Conservation (phyloP, 1,140 invertebrate genomes). For the Zaprionus tsacasi region DNA sequence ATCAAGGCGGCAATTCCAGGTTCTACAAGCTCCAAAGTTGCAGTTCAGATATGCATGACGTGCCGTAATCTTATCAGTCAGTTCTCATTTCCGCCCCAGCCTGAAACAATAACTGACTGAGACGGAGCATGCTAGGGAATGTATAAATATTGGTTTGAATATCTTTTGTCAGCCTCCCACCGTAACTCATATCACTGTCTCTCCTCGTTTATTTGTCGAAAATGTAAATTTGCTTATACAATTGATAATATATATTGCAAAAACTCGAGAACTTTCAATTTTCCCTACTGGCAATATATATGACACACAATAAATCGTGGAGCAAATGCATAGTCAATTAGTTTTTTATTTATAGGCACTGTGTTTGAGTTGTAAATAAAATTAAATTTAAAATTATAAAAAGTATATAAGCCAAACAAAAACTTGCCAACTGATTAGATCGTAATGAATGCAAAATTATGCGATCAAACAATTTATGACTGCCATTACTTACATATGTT, state of each 20-base stretch:
- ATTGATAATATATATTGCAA: background rate
- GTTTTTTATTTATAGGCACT: conserved; percentile 26
- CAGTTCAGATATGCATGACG: conserved; percentile 13
- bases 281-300: conserved; percentile 13
- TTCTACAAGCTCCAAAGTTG: conserved; percentile 6
- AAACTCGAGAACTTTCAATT: background rate
- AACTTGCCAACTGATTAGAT: conserved; percentile 8
- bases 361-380: conserved; percentile 16
- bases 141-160: conserved; percentile 34
- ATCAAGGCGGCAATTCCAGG: conserved; percentile 18
- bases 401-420: background rate
- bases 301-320: conserved; percentile 25
- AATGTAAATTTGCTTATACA: conserved; percentile 36
- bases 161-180: conserved; percentile 24
- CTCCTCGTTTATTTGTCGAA: conserved; percentile 2
- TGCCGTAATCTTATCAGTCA: conserved; percentile 38
- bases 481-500: conserved; percentile 14
- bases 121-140: background rate
- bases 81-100: conserved; percentile 36
- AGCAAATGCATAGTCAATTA: conserved; percentile 22
- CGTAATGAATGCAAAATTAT: conserved; percentile 41
- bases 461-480: conserved; percentile 18
- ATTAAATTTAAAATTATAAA: conserved; percentile 7
- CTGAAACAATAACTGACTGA: too few relatives aligned
- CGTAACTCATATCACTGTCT: background rate